Conservation (phyloP, 2,113 vertebrate species). For the Takifugu bimaculatus region DNA sequence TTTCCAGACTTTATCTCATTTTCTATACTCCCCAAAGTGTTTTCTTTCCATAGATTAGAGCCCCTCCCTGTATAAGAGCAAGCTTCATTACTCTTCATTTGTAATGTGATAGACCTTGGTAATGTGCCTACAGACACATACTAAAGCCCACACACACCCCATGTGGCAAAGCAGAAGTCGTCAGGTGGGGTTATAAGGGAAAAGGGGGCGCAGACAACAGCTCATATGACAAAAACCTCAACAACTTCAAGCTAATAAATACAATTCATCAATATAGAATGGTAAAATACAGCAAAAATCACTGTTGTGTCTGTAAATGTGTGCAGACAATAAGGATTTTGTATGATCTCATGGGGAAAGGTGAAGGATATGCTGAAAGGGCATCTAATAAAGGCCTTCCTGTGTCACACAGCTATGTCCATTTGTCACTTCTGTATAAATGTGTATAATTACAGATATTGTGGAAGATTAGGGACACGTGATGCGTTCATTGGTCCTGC, state of each 20-base stretch:
- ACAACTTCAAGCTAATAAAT: background rate
- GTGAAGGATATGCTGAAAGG: too few relatives aligned
- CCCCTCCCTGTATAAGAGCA: background rate
- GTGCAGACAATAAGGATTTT: too few relatives aligned
- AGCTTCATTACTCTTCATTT: background rate
- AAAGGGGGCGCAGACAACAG: background rate
- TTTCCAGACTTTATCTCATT: too few relatives aligned
- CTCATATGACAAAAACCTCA: background rate
- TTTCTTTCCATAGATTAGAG: background rate
- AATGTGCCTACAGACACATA: slow-evolving; percentile 26
- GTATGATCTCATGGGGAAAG: too few relatives aligned
- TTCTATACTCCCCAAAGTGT: background rate
- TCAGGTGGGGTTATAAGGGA: background rate
- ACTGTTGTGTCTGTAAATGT: too few relatives aligned
- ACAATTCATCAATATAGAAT: background rate
- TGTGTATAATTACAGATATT: too few relatives aligned
- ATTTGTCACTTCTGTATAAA: too few relatives aligned
- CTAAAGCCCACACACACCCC: slow-evolving; percentile 38
- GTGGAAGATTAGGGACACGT: too few relatives aligned
- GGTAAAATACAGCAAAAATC: too few relatives aligned
- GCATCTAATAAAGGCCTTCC: too few relatives aligned
- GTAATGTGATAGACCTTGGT: slow-evolving; percentile 40
- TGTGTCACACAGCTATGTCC: too few relatives aligned
- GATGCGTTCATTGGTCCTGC: background rate
- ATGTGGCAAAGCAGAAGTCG: slow-evolving; percentile 27